Percentiles rank a stretch among this genome's conserved stretches.
phyloP scores from a whole-genome alignment of 2,113 vertebrate species.

The Talpa occidentalis region DNA sequence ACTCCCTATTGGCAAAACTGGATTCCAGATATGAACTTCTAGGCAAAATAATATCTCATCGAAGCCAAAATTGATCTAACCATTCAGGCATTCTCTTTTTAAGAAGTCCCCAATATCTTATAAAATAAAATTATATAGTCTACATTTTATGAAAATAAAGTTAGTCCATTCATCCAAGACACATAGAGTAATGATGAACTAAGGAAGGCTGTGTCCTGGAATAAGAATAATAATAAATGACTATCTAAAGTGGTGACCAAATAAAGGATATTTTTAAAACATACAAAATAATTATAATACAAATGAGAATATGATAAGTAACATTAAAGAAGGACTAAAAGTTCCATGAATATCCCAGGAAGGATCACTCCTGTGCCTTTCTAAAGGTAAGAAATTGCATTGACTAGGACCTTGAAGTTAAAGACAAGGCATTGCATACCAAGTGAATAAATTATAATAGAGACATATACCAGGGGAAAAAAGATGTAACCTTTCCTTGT shows the following conservation, averaged over 20 bases:
- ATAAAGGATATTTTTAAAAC: not conserved
- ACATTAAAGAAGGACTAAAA: not conserved
- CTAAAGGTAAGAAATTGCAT: not conserved
- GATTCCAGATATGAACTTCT: not conserved
- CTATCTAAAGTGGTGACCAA: not conserved
- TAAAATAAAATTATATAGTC: not conserved
- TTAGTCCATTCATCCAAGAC: not conserved
- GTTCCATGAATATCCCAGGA: not conserved
- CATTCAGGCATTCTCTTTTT: not conserved
- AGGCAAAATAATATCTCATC: not conserved
- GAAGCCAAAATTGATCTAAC: not conserved
- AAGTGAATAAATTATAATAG: conserved; percentile 5
- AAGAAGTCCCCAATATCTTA: not conserved
- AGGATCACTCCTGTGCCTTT: not conserved
- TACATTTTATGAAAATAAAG: not conserved
- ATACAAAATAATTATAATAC: not conserved
- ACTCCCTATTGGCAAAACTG: not conserved
- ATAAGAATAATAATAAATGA: not conserved
- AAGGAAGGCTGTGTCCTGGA: not conserved
- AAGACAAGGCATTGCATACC: not conserved
- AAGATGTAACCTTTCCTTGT: not conserved
- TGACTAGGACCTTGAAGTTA: not conserved
- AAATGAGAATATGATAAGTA: not conserved
- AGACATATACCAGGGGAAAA: not conserved
- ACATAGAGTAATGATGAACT: not conserved